Evolutionary conservation across 2,113 vertebrate species (phyloP), one percentile per base, ranked within the genome.

Genomic region (Gobius niger): DNA sequence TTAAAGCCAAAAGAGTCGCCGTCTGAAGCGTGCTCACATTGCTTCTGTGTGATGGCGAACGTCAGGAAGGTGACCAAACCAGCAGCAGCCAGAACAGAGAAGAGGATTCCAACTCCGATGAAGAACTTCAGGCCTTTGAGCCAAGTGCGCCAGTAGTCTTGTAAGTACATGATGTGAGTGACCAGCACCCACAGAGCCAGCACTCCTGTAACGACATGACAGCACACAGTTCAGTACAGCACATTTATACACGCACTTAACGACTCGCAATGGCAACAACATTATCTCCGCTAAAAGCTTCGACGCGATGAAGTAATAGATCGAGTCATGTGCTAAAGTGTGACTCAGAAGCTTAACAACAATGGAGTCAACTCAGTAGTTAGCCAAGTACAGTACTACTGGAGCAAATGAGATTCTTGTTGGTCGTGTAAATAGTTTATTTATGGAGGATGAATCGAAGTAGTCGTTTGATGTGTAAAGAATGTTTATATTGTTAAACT

Each of bases 71-170:
- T 89, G 70, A 95, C 90, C 88, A 96, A 93, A 19, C 93, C 92
- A 9, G 94, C 88, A 40, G 95, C 5, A 0, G 94, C 94, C 71
- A 97, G 61, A 0, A 84, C 54, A 0, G 91, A 94, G 92, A 99
- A 98, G 82, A 96, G 40, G 34, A 90, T 65, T 0, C 96, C 96
- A 7, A 96, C 87, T 15, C 81, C 82, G 42, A 98, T 96, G 91
- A 98, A 98, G 90, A 98, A 95, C 63, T 85, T 94, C 51, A 99
- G 91, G 18, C 96, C 96, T 82, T 96, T 97, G 73, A 98, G 92
- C 97, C 97, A 98, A 19, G 97, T 99, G 81, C 96, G 93, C 97
- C 96, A 99, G 91, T 93, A 98, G 88, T 99, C 96, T 90, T 99
- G 96, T 67, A 96, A 82, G 86, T 98, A 99, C 97, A 99, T 99